phyloP scores from a whole-genome alignment of 2,888 invertebrate species.

The Andrena haemorrhoa region DNA sequence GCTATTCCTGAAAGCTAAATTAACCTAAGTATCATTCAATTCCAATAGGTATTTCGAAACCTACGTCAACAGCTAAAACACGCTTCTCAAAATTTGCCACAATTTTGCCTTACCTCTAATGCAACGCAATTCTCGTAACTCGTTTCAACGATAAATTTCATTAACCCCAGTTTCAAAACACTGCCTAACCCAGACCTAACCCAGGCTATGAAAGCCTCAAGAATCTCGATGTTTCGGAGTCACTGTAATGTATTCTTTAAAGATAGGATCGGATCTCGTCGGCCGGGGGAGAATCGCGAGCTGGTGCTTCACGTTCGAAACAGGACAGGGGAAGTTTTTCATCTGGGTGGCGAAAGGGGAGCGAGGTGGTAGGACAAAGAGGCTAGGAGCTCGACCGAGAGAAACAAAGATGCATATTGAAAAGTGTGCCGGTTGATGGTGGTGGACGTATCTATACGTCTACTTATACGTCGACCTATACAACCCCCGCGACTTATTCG shows the following conservation, averaged over 20 bases:
- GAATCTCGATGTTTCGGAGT: neutral
- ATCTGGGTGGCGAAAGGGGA: slow-evolving; percentile 23
- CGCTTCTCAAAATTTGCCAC: no score
- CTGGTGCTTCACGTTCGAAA: neutral
- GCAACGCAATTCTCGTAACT: no score
- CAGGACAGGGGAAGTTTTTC: slow-evolving; percentile 23
- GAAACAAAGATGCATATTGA: slow-evolving; percentile 56
- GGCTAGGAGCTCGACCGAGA: slow-evolving; percentile 39
- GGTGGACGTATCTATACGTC: slow-evolving; percentile 44
- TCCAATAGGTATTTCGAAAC: no score
- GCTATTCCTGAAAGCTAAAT: no score
- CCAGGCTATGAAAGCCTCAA: neutral
- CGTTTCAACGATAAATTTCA: neutral
- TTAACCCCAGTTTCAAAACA: no score
- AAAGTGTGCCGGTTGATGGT: slow-evolving; percentile 47
- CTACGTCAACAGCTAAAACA: no score
- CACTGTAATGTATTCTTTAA: neutral
- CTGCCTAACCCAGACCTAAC: neutral
- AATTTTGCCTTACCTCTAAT: no score
- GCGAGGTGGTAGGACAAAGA: slow-evolving; percentile 31
- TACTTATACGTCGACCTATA: slow-evolving; percentile 48
- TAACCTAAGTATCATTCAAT: no score
- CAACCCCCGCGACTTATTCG: slow-evolving; percentile 52
- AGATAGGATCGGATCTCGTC: slow-evolving; percentile 16
- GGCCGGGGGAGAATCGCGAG: slow-evolving; percentile 5